These are phyloP conservation scores for Lepus europaeus DNA, from an alignment of 2,113 vertebrate genomes.

Conservation along the genomic window DNA sequence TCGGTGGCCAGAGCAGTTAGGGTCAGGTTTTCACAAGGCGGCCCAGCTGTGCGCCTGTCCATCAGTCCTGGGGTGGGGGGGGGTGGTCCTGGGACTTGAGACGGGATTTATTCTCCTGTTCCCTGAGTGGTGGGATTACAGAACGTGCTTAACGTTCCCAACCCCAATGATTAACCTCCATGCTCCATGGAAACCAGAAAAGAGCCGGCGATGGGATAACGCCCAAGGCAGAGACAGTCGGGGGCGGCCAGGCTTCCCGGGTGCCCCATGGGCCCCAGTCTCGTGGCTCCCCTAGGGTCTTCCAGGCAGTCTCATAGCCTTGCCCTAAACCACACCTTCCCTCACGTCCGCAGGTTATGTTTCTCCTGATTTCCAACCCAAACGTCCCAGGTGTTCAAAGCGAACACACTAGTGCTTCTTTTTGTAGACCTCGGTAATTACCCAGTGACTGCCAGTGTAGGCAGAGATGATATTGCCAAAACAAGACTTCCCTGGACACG, in stretches of 20 bases:
- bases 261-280: too few relatives aligned
- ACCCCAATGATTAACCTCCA: neutral
- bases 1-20: neutral
- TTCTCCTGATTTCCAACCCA: neutral
- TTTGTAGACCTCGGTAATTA: neutral
- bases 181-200: neutral
- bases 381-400: neutral
- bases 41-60: too few relatives aligned
- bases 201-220: neutral
- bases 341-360: neutral
- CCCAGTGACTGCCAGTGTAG: neutral
- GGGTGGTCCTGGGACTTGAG: too few relatives aligned
- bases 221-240: accelerated
- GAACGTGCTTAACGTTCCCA: neutral
- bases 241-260: accelerated
- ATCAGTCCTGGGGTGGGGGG: too few relatives aligned
- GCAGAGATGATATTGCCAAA: neutral
- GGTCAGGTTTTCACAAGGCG: neutral
- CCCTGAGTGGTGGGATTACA: neutral
- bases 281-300: accelerated
- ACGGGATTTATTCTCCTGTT: neutral
- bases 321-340: neutral
- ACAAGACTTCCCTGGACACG: neutral
- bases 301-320: neutral
- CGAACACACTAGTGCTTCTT: too few relatives aligned